A percentile compares a stretch with the other conserved stretches of the same genome.
phyloP scores from a whole-genome alignment of 2,888 invertebrate species.

The Bruchidius siliquastri region DNA sequence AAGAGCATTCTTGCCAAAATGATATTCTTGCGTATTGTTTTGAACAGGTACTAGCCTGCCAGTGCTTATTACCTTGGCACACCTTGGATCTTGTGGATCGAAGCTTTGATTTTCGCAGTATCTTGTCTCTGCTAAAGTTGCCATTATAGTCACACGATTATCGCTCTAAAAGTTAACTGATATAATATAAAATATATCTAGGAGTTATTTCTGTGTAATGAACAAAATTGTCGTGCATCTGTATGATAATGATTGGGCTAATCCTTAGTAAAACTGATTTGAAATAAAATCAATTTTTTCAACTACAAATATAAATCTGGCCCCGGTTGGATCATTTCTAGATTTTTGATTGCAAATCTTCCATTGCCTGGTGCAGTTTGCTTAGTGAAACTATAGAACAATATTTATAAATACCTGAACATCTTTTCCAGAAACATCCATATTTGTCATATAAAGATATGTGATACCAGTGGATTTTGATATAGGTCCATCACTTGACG shows the following conservation, averaged over 20 bases:
- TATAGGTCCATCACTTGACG: slow-evolving; percentile 65
- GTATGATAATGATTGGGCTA: too few species aligned
- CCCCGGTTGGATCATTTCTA: too few species aligned
- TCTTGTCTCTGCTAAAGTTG: slow-evolving; percentile 62
- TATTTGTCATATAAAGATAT: slow-evolving; percentile 68
- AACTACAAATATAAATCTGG: too few species aligned
- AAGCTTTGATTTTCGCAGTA: slow-evolving; percentile 59
- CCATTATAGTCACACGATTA: slow-evolving; percentile 61
- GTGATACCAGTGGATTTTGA: slow-evolving; percentile 67
- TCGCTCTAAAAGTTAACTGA: slow-evolving; percentile 51
- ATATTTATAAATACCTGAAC: slow-evolving; percentile 51
- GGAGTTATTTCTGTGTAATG: too few species aligned
- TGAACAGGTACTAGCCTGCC: slow-evolving; percentile 62
- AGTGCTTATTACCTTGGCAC: slow-evolving; percentile 66
- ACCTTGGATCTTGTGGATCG: slow-evolving; percentile 74
- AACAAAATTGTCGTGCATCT: too few species aligned
- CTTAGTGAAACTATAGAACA: too few species aligned
- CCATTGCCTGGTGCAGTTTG: too few species aligned
- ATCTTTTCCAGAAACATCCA: slow-evolving; percentile 67
- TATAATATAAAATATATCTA: too few species aligned
- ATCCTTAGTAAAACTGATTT: too few species aligned
- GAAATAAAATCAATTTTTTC: too few species aligned
- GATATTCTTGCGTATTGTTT: slow-evolving; percentile 29
- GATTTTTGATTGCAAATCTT: too few species aligned
- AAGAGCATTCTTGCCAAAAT: slow-evolving; percentile 49